Conservation (phyloP, 2,113 vertebrate species). For the Trichechus manatus region DNA sequence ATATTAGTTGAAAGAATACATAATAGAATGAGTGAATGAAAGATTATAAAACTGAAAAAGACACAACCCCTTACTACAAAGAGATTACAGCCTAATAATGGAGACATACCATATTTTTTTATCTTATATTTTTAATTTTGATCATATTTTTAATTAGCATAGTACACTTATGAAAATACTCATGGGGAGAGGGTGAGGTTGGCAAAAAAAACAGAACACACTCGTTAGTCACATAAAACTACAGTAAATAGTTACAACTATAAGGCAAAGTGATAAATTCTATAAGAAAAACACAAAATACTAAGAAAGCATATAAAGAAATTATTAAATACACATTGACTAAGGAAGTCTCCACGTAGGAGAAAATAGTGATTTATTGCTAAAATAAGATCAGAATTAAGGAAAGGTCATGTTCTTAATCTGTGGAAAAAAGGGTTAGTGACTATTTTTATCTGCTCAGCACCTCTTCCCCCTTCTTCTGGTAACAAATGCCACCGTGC, state of each 20-base stretch:
- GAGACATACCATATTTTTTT: background rate
- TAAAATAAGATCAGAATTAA: conserved; percentile 53
- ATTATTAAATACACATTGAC: conserved; percentile 7
- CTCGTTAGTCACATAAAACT: background rate
- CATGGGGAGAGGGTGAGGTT: background rate
- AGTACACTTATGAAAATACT: background rate
- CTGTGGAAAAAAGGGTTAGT: background rate
- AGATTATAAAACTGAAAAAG: background rate
- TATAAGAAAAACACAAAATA: background rate
- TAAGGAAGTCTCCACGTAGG: background rate
- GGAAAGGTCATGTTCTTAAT: background rate
- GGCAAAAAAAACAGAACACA: background rate
- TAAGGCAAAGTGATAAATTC: background rate
- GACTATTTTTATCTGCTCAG: background rate
- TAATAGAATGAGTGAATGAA: background rate
- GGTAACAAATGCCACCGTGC: background rate
- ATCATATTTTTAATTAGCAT: background rate
- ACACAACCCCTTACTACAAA: background rate
- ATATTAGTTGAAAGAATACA: background rate
- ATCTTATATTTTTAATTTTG: no score
- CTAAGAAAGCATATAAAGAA: conserved; percentile 23
- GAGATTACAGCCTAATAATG: conserved; percentile 31
- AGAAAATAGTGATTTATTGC: background rate
- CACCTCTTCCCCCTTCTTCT: background rate
- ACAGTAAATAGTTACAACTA: background rate